Base-by-base conservation (phyloP, 2,797 vertebrate genomes). In the Gallirallus australis region DNA sequence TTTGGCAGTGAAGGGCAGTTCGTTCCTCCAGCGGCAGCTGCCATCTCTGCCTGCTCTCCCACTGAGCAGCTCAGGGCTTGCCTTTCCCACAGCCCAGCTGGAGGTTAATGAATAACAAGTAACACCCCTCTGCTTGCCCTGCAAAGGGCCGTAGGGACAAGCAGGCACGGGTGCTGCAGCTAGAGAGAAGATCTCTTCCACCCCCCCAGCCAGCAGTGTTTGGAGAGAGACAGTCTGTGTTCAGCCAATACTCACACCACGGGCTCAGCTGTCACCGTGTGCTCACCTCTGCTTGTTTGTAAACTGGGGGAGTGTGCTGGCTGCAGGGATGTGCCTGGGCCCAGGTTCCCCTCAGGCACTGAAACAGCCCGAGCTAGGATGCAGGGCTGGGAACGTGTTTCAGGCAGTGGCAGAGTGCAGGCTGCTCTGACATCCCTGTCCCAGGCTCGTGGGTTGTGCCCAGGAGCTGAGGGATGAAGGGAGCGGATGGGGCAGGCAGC, bases 221-320 rank as follows among this genome's bases (percentile, higher is more conserved):
- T 53, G 71, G 64, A 28, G 57, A 28, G 65, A 24, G 33, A n/a
- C 45, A 4, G 30, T 1, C 37, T 4, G 50, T 23, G 31, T 4
- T 12, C 23, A 15, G 59, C 9, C 45, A 8, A 0, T 3, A 2
- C 4, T 39, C 30, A 6, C 2, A 0, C 66, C 1, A 0, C 27
- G 9, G 37, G 35, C 65, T 25, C 1, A 1, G 21, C 68, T 24
- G 11, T 66, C 60, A 7, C 27, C 15, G 0, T 4, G 42, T 31
- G 39, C 63, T 82, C 15, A 1, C 6, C 2, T 33, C 40, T 28
- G 53, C 53, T 60, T 15, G 2, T 35, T 61, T 72, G 27, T 21
- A 35, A 78, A 45, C 28, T 1, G 1, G 28, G 47, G 9, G 52
- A 0, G 1, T 2, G 5, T 39, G 60, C 53, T 66, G 47, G 4